phyloP scores from a whole-genome alignment of 2,113 vertebrate genomes.

The Cavia aperea region DNA sequence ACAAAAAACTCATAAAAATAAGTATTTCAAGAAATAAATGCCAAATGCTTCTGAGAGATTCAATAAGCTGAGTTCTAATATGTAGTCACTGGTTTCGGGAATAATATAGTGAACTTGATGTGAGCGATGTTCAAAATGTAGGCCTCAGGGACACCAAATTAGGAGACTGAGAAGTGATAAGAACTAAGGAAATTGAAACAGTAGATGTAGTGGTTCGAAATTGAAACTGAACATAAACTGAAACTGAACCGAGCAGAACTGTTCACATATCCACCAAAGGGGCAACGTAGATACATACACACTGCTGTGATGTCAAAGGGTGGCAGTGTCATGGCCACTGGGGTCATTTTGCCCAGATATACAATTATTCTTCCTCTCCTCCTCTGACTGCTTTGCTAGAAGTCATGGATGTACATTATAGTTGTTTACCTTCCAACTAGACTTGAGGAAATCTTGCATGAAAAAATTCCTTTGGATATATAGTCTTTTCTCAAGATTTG shows the following conservation, averaged over 20 bases:
- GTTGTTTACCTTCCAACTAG: neutral
- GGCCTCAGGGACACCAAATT: neutral
- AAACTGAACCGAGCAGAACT: neutral
- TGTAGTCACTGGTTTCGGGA: constrained; percentile 16
- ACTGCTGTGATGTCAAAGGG: neutral
- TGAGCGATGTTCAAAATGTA: neutral
- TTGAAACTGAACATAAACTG: neutral
- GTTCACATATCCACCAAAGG: neutral
- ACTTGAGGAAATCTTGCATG: constrained; percentile 8
- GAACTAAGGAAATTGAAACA: neutral
- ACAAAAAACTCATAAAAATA: neutral
- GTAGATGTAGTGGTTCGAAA: neutral
- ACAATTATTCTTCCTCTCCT: neutral
- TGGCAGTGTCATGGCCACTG: neutral
- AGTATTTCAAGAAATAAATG: constrained; percentile 4
- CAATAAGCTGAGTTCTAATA: neutral
- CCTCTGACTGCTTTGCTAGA: constrained; percentile 12
- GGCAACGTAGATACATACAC: neutral
- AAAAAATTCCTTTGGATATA: neutral
- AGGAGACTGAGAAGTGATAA: constrained; percentile 5
- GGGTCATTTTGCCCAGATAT: neutral
- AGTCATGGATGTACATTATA: neutral
- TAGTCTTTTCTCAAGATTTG: neutral
- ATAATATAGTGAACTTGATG: neutral
- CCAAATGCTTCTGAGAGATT: neutral